Percentiles rank a stretch among this genome's conserved stretches.
phyloP scores from a whole-genome alignment of 1,140 invertebrate genomes.

The Drosophila persimilis region DNA sequence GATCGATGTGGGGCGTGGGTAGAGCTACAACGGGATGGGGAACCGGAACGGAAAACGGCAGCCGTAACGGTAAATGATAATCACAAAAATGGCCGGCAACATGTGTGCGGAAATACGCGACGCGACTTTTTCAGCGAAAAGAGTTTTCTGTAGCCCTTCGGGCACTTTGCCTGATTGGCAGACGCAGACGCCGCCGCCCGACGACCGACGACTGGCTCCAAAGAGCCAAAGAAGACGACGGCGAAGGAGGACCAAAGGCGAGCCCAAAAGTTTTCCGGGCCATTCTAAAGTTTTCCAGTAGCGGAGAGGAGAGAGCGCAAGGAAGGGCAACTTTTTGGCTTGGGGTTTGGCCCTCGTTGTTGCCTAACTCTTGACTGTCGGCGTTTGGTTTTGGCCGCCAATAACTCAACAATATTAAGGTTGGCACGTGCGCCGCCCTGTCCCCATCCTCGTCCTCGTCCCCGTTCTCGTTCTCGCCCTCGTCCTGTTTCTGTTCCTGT shows the following conservation, averaged over 20 bases:
- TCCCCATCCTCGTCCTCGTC: neutral
- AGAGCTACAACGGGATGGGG: neutral
- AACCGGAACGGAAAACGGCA: neutral
- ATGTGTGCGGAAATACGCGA: conserved; percentile 78
- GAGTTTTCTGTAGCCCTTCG: conserved; percentile 64
- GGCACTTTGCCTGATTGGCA: conserved; percentile 72
- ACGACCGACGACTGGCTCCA: neutral
- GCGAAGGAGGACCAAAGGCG: conserved; percentile 9
- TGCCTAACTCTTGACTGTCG: conserved; percentile 73
- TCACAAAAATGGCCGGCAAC: conserved; percentile 77
- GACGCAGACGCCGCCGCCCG: conserved; percentile 22
- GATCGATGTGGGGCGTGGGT: conserved; percentile 40
- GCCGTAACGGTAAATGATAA: conserved; percentile 71
- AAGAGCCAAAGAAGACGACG: neutral
- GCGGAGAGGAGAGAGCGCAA: neutral
- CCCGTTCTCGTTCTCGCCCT: neutral
- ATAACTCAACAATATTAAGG: conserved; percentile 80
- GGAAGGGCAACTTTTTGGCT: conserved; percentile 65
- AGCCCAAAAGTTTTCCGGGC: conserved; percentile 12
- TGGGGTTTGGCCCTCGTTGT: conserved; percentile 17
- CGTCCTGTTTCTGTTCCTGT: neutral
- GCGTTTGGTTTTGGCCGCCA: conserved; percentile 75
- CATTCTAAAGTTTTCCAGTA: conserved; percentile 40
- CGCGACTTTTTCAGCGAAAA: conserved; percentile 72
- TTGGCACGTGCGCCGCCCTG: conserved; percentile 68